These are phyloP conservation scores for Molorchus minor DNA, from an alignment of 2,888 invertebrate species.

Conservation along the genomic window DNA sequence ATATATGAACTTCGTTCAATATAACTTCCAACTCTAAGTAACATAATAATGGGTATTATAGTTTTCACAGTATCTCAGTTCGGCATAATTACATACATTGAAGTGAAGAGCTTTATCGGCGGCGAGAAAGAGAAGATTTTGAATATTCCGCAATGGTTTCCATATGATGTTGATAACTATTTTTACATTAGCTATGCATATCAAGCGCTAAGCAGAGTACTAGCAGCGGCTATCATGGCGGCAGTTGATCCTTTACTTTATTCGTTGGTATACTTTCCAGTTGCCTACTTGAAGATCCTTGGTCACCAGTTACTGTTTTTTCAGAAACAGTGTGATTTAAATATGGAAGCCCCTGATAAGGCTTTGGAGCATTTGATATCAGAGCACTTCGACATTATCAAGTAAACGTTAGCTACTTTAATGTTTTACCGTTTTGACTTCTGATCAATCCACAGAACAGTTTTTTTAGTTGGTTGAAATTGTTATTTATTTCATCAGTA, in stretches of 20 bases:
- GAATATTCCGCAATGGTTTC: neutral
- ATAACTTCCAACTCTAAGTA: slow-evolving; percentile 1
- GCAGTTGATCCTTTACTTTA: neutral
- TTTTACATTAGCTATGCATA: neutral
- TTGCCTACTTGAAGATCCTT: neutral
- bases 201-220: neutral
- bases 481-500: too few species aligned
- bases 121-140: neutral
- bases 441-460: too few species aligned
- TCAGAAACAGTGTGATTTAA: neutral
- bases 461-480: too few species aligned
- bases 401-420: too few species aligned
- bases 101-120: neutral
- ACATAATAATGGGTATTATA: neutral
- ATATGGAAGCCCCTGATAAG: neutral
- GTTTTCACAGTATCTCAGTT: neutral
- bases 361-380: slow-evolving; percentile 6
- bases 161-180: neutral
- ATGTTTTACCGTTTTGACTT: too few species aligned
- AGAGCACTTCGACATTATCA: slow-evolving; percentile 18
- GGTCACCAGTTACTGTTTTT: neutral
- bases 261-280: slow-evolving; percentile 8
- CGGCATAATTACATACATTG: neutral
- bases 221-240: neutral
- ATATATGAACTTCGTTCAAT: neutral